phyloP scores from a whole-genome alignment of 2,113 vertebrate genomes.

The Megatriorchis doriae region DNA sequence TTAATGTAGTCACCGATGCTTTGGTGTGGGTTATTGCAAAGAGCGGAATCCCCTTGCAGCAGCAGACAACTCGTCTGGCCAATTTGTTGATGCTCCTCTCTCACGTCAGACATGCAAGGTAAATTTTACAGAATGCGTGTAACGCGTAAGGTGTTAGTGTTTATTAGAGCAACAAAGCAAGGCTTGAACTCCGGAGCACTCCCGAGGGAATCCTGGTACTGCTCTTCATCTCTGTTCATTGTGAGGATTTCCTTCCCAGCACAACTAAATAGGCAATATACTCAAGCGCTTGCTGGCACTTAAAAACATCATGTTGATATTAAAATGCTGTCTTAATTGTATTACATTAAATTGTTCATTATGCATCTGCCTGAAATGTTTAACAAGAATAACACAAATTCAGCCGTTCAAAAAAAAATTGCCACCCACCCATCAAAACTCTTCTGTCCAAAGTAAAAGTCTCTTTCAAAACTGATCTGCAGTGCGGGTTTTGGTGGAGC shows the following conservation, averaged over 20 bases:
- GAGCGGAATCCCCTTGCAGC: constrained; percentile 83
- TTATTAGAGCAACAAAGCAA: not conserved
- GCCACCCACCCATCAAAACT: not conserved
- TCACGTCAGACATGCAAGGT: constrained; percentile 94
- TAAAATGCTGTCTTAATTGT: not conserved
- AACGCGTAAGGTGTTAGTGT: fast-evolving
- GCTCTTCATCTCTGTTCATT: not conserved
- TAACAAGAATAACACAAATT: not conserved
- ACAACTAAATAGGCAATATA: not conserved
- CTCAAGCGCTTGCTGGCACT: not conserved
- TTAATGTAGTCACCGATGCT: constrained; percentile 88
- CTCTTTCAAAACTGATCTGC: not conserved
- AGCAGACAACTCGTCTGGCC: constrained; percentile 87
- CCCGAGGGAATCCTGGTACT: not conserved
- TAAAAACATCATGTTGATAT: not conserved
- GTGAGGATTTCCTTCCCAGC: not conserved
- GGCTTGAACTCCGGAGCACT: not conserved
- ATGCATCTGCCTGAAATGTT: not conserved
- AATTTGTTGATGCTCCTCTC: constrained; percentile 94
- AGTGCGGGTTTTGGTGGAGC: not conserved
- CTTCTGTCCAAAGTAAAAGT: not conserved
- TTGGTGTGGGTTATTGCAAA: constrained; percentile 93
- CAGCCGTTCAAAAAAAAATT: not conserved
- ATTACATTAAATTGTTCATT: not conserved
- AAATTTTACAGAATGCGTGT: not conserved